Percentiles rank a stretch among this genome's conserved stretches.
Evolutionary conservation across 2,797 vertebrate genomes (phyloP).

Genomic region (Spatula clypeata): DNA sequence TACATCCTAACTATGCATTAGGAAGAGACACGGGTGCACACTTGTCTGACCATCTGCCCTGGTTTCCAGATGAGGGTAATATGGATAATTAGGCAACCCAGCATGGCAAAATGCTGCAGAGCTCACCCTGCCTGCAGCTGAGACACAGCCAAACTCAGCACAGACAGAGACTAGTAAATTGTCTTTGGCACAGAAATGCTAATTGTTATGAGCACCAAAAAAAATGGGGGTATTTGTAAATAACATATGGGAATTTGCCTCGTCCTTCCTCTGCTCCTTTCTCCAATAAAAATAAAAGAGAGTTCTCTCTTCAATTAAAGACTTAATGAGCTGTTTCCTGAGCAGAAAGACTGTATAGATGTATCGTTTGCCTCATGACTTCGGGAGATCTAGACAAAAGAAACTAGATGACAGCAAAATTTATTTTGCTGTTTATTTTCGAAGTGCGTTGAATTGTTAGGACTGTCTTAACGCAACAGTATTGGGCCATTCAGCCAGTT

Average conservation of each 20-base stretch:
- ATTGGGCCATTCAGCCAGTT: not conserved
- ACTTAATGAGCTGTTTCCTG: not conserved
- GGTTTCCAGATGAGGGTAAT: not conserved
- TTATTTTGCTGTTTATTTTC: constrained; percentile 17
- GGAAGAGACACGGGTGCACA: not conserved
- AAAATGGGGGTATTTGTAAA: not conserved
- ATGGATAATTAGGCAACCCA: not conserved
- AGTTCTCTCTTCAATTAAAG: not conserved
- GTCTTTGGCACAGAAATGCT: not conserved
- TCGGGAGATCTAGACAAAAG: not conserved
- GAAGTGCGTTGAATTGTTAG: not conserved
- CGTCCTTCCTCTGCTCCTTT: not conserved
- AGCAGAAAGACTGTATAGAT: not conserved
- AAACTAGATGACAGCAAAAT: not conserved
- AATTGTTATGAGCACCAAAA: not conserved
- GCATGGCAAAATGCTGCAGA: not conserved
- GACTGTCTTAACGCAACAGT: not conserved
- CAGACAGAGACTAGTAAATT: not conserved
- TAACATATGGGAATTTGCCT: not conserved
- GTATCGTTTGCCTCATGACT: not conserved
- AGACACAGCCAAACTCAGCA: constrained; percentile 10
- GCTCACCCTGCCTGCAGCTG: not conserved
- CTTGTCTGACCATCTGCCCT: not conserved
- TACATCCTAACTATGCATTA: not conserved
- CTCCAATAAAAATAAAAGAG: not conserved